Conservation (phyloP, 2,888 invertebrate genomes). For the Phalangium opilio region DNA sequence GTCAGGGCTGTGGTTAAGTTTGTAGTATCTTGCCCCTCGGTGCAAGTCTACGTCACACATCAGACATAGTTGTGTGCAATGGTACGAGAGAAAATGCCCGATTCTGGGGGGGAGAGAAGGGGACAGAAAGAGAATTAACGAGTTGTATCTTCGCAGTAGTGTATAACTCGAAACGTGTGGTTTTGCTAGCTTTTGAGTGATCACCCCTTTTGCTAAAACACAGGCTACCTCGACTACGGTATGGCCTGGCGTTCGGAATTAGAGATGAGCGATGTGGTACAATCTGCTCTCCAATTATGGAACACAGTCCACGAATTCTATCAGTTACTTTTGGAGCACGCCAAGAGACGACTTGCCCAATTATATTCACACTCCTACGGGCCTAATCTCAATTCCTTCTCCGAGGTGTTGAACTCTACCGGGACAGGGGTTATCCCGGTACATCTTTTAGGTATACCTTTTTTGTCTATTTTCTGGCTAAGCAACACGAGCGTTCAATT, state of each 20-base stretch:
- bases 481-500: too few species aligned
- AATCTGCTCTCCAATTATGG: constrained; percentile 7
- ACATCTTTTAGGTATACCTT: constrained; percentile 50
- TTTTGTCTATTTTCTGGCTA: neutral
- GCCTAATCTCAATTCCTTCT: too few species aligned
- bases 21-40: too few species aligned
- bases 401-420: constrained; percentile 41
- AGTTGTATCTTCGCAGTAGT: too few species aligned
- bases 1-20: too few species aligned
- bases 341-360: constrained; percentile 47
- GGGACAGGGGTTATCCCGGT: constrained; percentile 62
- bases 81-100: too few species aligned
- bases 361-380: too few species aligned
- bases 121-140: too few species aligned
- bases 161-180: neutral
- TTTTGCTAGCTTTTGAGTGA: neutral
- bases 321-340: constrained; percentile 65
- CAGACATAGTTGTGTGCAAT: too few species aligned
- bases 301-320: constrained; percentile 50
- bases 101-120: too few species aligned
- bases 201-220: neutral
- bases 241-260: constrained; percentile 11
- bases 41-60: too few species aligned
- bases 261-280: constrained; percentile 4
- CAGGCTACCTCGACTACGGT: constrained; percentile 12